phyloP scores from a whole-genome alignment of 2,888 invertebrate genomes.

The Gymnoscelis rufifasciata region DNA sequence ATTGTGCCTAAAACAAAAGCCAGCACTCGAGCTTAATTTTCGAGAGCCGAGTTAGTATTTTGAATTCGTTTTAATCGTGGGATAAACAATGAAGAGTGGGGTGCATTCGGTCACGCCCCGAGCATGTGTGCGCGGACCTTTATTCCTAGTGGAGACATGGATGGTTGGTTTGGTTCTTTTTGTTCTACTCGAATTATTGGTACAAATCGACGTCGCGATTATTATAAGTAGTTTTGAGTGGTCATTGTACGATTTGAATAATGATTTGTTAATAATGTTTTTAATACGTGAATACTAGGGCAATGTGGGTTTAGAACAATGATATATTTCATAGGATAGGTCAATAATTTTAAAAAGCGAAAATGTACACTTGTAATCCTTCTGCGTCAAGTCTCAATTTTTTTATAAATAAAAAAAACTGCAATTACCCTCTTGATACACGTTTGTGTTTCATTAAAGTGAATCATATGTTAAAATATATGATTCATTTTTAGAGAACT shows the following conservation, averaged over 20 bases:
- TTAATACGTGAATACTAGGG: conserved; percentile 18
- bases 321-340: too few relatives aligned
- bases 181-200: conserved; percentile 30
- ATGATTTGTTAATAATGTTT: conserved; percentile 26
- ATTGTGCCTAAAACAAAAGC: conserved; percentile 75
- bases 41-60: conserved; percentile 73
- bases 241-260: conserved; percentile 30
- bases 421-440: too few relatives aligned
- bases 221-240: conserved; percentile 30
- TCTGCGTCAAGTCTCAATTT: too few relatives aligned
- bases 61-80: conserved; percentile 78
- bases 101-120: conserved; percentile 65
- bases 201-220: conserved; percentile 33
- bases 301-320: too few relatives aligned
- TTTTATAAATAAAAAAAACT: too few relatives aligned
- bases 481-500: too few relatives aligned
- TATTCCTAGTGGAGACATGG: conserved; percentile 29
- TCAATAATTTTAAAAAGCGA: too few relatives aligned
- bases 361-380: too few relatives aligned
- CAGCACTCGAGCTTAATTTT: conserved; percentile 75
- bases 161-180: conserved; percentile 31
- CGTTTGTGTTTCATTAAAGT: too few relatives aligned
- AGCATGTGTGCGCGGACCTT: conserved; percentile 51
- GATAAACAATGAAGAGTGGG: conserved; percentile 66
- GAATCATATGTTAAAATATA: too few relatives aligned